Evolutionary conservation across 2,113 vertebrate genomes (phyloP).

Genomic region (Cavia porcellus): DNA sequence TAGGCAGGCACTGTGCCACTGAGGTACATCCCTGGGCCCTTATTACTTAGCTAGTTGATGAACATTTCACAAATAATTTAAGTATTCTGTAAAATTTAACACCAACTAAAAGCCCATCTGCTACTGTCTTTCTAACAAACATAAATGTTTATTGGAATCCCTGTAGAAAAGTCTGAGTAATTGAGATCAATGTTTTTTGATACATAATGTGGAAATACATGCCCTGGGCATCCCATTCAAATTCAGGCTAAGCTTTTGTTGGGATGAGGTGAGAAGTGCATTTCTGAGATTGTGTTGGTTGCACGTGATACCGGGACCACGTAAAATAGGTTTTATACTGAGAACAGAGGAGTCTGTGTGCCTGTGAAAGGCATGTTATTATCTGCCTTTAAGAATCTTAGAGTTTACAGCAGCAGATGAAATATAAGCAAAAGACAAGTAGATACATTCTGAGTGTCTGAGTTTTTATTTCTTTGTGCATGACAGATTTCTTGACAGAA

Average conservation of each 20-base stretch:
- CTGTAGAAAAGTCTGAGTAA: background rate
- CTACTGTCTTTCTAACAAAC: background rate
- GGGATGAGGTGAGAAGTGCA: background rate
- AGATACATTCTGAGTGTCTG: background rate
- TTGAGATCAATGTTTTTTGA: background rate
- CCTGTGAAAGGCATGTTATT: background rate
- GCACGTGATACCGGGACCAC: background rate
- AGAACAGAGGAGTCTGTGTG: background rate
- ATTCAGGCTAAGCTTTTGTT: background rate
- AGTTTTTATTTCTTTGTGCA: constrained; percentile 29
- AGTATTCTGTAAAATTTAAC: background rate
- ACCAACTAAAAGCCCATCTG: background rate
- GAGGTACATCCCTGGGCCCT: no score
- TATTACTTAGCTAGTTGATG: background rate
- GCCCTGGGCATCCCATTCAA: background rate
- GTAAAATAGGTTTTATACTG: background rate
- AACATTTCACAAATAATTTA: constrained; percentile 10
- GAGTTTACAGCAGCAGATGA: background rate
- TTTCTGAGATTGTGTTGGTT: background rate
- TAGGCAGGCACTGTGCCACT: no score
- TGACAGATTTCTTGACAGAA: background rate
- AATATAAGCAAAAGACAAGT: background rate
- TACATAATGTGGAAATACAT: background rate
- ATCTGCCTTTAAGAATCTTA: background rate
- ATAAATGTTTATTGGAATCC: background rate